These are phyloP conservation scores for Centropus bengalensis DNA, from an alignment of 2,113 vertebrate species.

Conservation along the genomic window DNA sequence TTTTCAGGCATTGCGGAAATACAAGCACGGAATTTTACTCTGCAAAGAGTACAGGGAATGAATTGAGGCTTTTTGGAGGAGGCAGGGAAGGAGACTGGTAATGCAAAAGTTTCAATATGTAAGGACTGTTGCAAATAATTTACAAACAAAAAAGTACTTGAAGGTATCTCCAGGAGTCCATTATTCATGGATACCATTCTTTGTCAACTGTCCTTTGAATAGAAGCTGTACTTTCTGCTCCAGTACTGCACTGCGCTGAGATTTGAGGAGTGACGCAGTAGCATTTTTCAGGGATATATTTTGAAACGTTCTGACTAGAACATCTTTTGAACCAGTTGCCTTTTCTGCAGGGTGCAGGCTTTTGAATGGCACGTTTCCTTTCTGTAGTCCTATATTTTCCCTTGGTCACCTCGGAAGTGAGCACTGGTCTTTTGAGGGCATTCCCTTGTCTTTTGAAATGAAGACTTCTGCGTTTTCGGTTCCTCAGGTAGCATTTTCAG, in stretches of 20 bases:
- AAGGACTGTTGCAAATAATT: neutral
- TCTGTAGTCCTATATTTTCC: neutral
- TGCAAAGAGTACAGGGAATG: neutral
- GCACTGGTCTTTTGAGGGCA: neutral
- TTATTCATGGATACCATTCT: neutral
- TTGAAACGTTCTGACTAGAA: neutral
- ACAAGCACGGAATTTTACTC: neutral
- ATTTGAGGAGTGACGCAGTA: neutral
- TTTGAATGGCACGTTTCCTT: neutral
- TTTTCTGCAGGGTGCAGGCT: neutral
- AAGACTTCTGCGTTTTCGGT: neutral
- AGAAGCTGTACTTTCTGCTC: neutral
- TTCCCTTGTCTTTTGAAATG: neutral
- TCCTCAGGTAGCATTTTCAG: neutral
- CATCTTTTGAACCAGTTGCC: neutral
- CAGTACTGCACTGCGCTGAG: neutral
- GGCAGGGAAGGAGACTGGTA: neutral
- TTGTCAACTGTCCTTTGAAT: neutral
- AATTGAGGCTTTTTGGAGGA: neutral
- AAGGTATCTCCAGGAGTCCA: neutral
- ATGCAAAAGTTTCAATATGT: neutral
- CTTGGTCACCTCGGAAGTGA: neutral
- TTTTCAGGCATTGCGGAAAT: neutral
- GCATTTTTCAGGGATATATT: neutral
- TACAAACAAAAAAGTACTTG: neutral